Conservation (phyloP, 1,140 invertebrate species). For the Solen grandis region DNA sequence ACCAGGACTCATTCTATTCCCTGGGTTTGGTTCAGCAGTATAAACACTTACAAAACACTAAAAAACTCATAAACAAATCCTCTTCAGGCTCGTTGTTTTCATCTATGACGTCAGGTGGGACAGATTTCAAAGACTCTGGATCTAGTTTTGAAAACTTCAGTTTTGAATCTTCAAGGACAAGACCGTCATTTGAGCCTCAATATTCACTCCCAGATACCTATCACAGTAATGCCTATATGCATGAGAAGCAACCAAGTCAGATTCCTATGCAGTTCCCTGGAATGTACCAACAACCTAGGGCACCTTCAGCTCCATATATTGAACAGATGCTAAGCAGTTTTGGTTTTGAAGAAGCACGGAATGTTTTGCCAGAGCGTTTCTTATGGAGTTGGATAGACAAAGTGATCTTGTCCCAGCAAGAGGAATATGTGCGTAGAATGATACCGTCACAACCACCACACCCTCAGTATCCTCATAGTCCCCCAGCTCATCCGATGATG, state of each 20-base stretch:
- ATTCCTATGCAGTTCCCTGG: not conserved
- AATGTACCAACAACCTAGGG: constrained; percentile 4
- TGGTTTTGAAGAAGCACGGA: constrained; percentile 68
- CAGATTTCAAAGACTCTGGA: constrained; percentile 8
- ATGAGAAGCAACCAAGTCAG: not conserved
- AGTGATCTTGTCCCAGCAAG: constrained; percentile 62
- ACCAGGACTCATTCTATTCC: constrained; percentile 33
- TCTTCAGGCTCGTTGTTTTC: constrained; percentile 34
- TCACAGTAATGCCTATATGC: constrained; percentile 12
- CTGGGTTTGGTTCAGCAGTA: constrained; percentile 38
- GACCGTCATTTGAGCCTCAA: not conserved
- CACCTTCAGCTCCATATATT: constrained; percentile 23
- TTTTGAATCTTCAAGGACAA: not conserved
- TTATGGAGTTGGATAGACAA: constrained; percentile 73
- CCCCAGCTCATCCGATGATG: not conserved
- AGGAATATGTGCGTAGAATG: constrained; percentile 45
- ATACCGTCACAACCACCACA: not conserved
- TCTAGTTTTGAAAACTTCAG: not conserved
- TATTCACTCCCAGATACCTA: not conserved
- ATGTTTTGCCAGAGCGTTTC: constrained; percentile 75
- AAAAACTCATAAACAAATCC: not conserved
- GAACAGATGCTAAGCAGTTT: constrained; percentile 72
- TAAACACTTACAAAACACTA: constrained; percentile 12
- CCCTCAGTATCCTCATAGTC: not conserved
- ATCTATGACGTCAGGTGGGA: constrained; percentile 28